These are phyloP conservation scores for Cyanoramphus novaezelandiae DNA, from an alignment of 2,113 vertebrate species.

Conservation along the genomic window DNA sequence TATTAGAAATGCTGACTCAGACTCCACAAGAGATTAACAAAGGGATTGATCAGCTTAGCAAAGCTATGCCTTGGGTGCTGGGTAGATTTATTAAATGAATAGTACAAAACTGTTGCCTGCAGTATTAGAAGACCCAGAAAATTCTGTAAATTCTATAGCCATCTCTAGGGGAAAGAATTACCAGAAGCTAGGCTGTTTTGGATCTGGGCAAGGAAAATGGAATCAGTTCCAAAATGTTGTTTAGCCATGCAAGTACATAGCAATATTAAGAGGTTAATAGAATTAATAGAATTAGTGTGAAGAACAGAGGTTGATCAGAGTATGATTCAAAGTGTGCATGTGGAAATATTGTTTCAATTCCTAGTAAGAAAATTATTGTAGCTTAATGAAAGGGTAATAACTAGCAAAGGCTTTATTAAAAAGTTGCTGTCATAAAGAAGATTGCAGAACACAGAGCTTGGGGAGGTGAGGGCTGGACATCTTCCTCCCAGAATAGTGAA, in stretches of 20 bases:
- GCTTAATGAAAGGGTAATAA: background rate
- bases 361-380: background rate
- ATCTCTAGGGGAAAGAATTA: background rate
- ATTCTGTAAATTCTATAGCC: background rate
- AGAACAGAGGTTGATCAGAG: background rate
- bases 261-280: background rate
- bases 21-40: background rate
- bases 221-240: background rate
- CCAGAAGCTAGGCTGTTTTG: background rate
- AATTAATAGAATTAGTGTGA: background rate
- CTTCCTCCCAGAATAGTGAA: background rate
- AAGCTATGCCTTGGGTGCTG: background rate
- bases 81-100: background rate
- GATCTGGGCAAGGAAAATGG: background rate
- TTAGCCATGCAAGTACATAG: background rate
- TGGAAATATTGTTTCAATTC: background rate
- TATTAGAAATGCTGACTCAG: background rate
- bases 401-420: background rate
- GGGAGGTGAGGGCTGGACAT: background rate
- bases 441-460: background rate
- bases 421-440: background rate
- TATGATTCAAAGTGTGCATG: background rate
- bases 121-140: background rate
- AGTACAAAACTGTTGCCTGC: background rate
- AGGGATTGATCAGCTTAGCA: background rate